These are phyloP conservation scores for Amniataba percoides DNA, from an alignment of 2,797 vertebrate species.

Conservation along the genomic window DNA sequence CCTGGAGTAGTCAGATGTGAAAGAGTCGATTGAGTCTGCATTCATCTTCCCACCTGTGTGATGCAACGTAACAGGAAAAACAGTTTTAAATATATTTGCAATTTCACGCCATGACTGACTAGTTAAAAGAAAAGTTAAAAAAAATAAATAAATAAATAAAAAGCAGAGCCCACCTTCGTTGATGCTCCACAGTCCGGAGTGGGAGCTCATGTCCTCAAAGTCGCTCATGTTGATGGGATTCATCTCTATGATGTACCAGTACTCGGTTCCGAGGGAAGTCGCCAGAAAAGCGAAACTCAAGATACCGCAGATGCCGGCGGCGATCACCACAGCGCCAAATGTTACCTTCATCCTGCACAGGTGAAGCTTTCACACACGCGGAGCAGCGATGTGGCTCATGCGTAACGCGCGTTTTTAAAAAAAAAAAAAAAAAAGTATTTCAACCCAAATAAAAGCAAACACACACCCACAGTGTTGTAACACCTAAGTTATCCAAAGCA, in stretches of 20 bases:
- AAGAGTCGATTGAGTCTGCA: constrained; percentile 59
- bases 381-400: background rate
- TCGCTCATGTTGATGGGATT: constrained; percentile 71
- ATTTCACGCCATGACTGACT: background rate
- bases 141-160: no score
- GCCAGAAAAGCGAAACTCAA: constrained; percentile 85
- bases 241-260: constrained; percentile 87
- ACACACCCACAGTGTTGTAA: background rate
- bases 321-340: constrained; percentile 75
- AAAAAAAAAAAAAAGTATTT: no score
- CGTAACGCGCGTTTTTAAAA: constrained; percentile 12
- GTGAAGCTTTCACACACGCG: background rate
- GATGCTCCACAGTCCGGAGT: constrained; percentile 86
- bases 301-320: constrained; percentile 81
- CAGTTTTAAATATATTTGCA: background rate
- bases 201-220: constrained; percentile 74
- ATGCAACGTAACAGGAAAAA: background rate
- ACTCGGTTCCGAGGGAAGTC: constrained; percentile 83
- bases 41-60: constrained; percentile 71
- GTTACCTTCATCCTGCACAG: constrained; percentile 65
- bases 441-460: no score
- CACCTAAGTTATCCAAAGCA: background rate
- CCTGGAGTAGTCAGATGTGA: constrained; percentile 66
- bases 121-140: background rate
- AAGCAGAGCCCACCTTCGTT: constrained; percentile 78